These are phyloP conservation scores for Elgaria multicarinata DNA, from an alignment of 2,113 vertebrate genomes.

Conservation along the genomic window DNA sequence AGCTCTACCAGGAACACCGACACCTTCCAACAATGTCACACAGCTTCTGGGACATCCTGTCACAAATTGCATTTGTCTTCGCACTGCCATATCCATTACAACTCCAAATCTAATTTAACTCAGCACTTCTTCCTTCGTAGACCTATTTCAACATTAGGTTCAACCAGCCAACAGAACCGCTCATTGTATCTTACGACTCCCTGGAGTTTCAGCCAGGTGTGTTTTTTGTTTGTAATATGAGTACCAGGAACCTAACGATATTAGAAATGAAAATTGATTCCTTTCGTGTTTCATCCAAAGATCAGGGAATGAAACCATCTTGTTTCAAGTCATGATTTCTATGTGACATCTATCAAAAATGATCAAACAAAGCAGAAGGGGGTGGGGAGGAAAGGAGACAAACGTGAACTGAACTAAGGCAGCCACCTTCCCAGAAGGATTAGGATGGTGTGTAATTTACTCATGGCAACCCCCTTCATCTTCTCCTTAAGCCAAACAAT, in stretches of 20 bases:
- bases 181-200: constrained; percentile 23
- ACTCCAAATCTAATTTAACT: constrained; percentile 36
- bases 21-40: constrained; percentile 30
- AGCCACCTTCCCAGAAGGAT: constrained; percentile 3
- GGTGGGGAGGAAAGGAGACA: neutral
- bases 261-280: neutral
- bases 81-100: constrained; percentile 44
- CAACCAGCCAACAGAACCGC: constrained; percentile 30
- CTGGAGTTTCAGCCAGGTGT: constrained; percentile 25
- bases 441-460: neutral
- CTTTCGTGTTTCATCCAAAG: neutral
- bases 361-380: neutral
- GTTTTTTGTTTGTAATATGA: constrained; percentile 25
- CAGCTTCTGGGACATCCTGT: constrained; percentile 8
- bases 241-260: neutral
- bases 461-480: neutral
- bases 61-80: constrained; percentile 50
- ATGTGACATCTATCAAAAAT: neutral
- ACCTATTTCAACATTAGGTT: constrained; percentile 29
- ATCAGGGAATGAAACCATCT: neutral
- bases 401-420: neutral
- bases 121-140: constrained; percentile 18
- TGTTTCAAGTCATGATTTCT: neutral
- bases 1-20: neutral
- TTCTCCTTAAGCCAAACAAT: neutral